Evolutionary conservation across 1,140 invertebrate genomes (phyloP).

Genomic region (Venustaconcha ellipsiformis): DNA sequence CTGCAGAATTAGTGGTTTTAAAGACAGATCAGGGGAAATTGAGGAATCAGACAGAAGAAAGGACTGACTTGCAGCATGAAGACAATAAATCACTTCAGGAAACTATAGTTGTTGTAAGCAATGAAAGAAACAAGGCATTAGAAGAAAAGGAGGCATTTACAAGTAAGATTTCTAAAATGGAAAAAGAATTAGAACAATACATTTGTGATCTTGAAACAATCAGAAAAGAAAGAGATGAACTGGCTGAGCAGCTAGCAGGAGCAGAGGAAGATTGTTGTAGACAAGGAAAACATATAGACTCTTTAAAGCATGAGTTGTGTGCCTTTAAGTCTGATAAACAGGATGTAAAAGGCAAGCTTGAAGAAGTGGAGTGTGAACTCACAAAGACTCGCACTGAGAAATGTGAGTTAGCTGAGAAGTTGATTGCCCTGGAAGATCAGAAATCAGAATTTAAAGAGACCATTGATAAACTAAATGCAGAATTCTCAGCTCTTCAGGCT

Average conservation of each 20-base stretch:
- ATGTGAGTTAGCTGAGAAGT: not conserved
- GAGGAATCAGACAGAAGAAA: no score
- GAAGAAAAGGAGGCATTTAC: not conserved
- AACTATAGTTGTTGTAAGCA: not conserved
- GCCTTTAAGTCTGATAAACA: not conserved
- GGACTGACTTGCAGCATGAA: not conserved
- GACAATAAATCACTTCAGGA: constrained; percentile 8
- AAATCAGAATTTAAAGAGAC: constrained; percentile 10
- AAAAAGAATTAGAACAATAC: not conserved
- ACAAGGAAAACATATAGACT: not conserved
- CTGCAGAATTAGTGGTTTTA: no score
- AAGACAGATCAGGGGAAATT: no score
- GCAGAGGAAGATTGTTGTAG: not conserved
- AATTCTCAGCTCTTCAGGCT: constrained; percentile 1
- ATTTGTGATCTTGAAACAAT: not conserved
- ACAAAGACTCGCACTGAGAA: not conserved
- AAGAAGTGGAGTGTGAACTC: not conserved
- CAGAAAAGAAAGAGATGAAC: constrained; percentile 1
- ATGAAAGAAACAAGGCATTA: not conserved
- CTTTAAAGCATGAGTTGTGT: no score
- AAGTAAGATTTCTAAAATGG: constrained; percentile 2
- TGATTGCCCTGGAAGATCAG: constrained; percentile 8
- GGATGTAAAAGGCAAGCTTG: not conserved
- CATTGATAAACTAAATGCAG: constrained; percentile 13
- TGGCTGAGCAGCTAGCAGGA: not conserved